Base-by-base conservation (phyloP, 2,888 invertebrate genomes). In the Hermaeophaga mercurialis region DNA sequence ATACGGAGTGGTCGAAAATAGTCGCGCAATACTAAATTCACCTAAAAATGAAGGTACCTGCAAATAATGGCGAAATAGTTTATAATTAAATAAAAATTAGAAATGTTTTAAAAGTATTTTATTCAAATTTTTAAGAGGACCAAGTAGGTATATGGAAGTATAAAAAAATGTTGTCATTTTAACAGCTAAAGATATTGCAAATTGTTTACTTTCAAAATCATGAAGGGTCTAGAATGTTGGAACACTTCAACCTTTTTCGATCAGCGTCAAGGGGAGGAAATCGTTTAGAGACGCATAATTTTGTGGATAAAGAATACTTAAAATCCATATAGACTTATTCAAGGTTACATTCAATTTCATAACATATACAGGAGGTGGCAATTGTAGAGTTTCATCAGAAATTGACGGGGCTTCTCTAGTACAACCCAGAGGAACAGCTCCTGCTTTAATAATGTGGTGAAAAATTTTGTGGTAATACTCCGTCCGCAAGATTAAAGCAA, bases 351-450 rank as follows among this genome's bases (percentile, higher is more conserved):
- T 59, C 63, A 41, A 72, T 66, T 1, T 75, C 77, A 3, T 75
- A n/a, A n/a, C 65, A 1, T 76, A 75, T 12, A 79, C 70, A 1
- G 81, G 79, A 17, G 77, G 58, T 1, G 75, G 76, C 36, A 84
- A 69, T 53, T 77, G 71, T 65, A 84, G 84, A 0, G 80, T 79
- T 1, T 69, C 65, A 1, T 75, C 69, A 0, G 80, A 74, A 56
- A 77, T 75, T n/a, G 77, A 66, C 41, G 73, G 68, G 0, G 82
- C 79, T 12, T 77, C 78, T 57, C 75, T 71, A 1, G 72, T 71
- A 61, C 78, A 82, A 0, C 84, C 84, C 45, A 75, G 48, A 15
- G 74, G 75, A 17, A 79, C 73, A 58, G 58, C 68, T 50, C 65
- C 72, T 46, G 72, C 69, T 19, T 66, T 52, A 1, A 73, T 59